Percentiles rank a stretch among this genome's conserved stretches.
These are phyloP conservation scores for Hiodon tergisus DNA, from an alignment of 2,113 vertebrate genomes.

Conservation along the genomic window DNA sequence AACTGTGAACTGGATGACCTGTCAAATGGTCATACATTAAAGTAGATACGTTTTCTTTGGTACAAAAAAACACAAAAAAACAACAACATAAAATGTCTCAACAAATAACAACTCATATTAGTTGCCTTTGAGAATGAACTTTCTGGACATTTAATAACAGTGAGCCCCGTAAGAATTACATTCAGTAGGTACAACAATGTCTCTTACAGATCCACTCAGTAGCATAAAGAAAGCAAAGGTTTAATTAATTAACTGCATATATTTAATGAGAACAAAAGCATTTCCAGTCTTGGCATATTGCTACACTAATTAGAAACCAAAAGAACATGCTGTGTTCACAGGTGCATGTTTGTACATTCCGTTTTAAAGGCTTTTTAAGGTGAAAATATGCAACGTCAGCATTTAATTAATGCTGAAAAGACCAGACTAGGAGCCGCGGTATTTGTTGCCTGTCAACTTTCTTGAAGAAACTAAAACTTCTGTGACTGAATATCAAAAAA, in stretches of 20 bases:
- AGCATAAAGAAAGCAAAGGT: slow-evolving; percentile 5
- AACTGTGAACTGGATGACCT: too few relatives aligned
- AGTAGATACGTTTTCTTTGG: neutral
- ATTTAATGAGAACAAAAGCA: neutral
- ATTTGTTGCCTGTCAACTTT: neutral
- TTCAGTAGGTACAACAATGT: slow-evolving; percentile 35
- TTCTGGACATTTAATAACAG: slow-evolving; percentile 36
- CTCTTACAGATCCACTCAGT: slow-evolving; percentile 12
- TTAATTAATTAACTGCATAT: slow-evolving; percentile 22
- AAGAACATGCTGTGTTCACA: neutral
- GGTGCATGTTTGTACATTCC: neutral
- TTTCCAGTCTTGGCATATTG: slow-evolving; percentile 27
- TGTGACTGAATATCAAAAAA: too few relatives aligned
- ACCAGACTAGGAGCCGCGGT: neutral
- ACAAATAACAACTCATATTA: neutral
- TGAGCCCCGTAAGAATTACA: slow-evolving; percentile 54
- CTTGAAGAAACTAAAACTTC: neutral
- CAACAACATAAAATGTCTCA: neutral
- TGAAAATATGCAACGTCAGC: neutral
- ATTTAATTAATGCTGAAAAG: neutral
- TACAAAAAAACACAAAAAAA: too few relatives aligned
- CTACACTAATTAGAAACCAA: slow-evolving; percentile 17
- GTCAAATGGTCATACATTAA: neutral
- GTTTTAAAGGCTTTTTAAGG: neutral
- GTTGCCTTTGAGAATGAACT: slow-evolving; percentile 21